These are phyloP conservation scores for Melanostoma mellinum DNA, from an alignment of 2,888 invertebrate species.

Conservation along the genomic window DNA sequence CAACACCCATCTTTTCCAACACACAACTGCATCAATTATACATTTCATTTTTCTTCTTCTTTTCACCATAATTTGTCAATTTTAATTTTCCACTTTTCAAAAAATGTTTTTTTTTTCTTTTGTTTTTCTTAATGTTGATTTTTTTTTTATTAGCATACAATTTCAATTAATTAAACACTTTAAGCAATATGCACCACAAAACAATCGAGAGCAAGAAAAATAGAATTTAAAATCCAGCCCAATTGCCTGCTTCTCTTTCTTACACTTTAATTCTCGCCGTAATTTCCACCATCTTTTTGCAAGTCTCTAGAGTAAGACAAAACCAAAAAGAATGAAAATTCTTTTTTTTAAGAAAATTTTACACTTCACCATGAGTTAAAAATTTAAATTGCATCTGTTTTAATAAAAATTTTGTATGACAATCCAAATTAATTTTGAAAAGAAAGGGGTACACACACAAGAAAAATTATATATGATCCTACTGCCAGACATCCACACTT, in stretches of 20 bases:
- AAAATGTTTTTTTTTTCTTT: neutral
- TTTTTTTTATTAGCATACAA: conserved; percentile 57
- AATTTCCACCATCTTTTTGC: conserved; percentile 72
- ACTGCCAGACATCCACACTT: conserved; percentile 68
- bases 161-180: conserved; percentile 66
- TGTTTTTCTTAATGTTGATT: conserved; percentile 18
- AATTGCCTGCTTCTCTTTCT: conserved; percentile 71
- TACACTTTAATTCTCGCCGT: conserved; percentile 62
- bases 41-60: conserved; percentile 15
- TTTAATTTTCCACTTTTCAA: no score
- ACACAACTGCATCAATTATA: conserved; percentile 45
- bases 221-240: conserved; percentile 55
- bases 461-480: neutral
- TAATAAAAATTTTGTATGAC: neutral
- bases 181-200: conserved; percentile 42
- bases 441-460: conserved; percentile 1
- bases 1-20: conserved; percentile 49
- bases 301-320: conserved; percentile 52
- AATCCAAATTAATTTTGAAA: no score
- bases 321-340: conserved; percentile 29
- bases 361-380: neutral
- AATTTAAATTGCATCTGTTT: neutral
- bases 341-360: conserved; percentile 19
- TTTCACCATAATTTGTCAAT: no score
- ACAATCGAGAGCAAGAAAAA: conserved; percentile 42